Base-by-base conservation (phyloP, 1,140 invertebrate genomes). In the Pseudobourletiella spinata region DNA sequence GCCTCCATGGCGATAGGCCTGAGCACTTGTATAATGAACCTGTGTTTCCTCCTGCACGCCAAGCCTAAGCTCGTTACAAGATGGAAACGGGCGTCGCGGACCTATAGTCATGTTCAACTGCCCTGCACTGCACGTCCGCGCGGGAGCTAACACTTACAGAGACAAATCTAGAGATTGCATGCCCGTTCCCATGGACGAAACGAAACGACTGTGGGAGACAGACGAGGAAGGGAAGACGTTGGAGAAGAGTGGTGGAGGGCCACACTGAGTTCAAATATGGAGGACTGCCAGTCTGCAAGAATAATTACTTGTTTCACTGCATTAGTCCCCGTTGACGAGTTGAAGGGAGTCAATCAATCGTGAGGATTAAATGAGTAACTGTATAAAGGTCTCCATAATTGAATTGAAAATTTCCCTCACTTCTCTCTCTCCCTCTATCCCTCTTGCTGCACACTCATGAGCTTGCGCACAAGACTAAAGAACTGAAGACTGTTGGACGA, bases 301-400 rank as follows among this genome's bases (percentile, higher is more conserved):
- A 48, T 48, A 18, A 48, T 48, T 48, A 48, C 44, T 6, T 8
- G 20, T 22, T 48, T 48, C 11, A 48, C 20, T 48, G 44, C 11
- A 48, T 48, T 11, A 48, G 20, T 48, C 44, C 4, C 4, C 44
- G 11, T 48, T 22, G 44, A 15, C 20, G 6, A 48, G 6, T 15
- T 48, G 44, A 48, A 48, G 44, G 44, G 44, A 48, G 11, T 48
- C 44, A 15, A 48, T 48, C 44, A 48, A 48, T 48, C 20, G 44
- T 48, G 22, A 15, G 44, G 44, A 48, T 48, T 48, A 48, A 48
- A 48, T 48, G 44, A 48, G 11, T 48, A 48, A 14, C 18, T 11
- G 44, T 48, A 22, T 15, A 15, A 11, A 48, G 6, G 6, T 48
- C 6, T 48, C 11, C 22, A 22, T 48, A 48, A 48, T 39, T n/a